Conservation (phyloP, 2,113 vertebrate genomes). For the Paedocypris sp. region DNA sequence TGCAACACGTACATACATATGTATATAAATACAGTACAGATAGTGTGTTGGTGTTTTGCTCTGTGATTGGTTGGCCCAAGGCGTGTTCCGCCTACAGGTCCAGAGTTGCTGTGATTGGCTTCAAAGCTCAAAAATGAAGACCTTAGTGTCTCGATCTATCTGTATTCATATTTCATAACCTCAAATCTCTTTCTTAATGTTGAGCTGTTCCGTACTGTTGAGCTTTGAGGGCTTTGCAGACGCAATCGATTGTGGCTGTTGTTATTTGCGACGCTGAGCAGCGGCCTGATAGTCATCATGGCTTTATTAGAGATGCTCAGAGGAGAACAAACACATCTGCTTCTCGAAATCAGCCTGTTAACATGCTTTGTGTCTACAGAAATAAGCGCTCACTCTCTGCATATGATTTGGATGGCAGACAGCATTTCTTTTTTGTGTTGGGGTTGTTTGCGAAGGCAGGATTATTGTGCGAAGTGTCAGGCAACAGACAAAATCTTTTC, state of each 20-base stretch:
- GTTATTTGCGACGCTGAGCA: not conserved
- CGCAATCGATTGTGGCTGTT: slow-evolving; percentile 8
- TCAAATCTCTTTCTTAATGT: no score
- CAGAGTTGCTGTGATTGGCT: no score
- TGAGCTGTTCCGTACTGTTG: no score
- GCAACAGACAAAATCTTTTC: slow-evolving; percentile 15
- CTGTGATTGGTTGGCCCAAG: no score
- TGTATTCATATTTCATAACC: no score
- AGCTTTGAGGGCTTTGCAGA: no score
- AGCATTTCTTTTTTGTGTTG: not conserved
- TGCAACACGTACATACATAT: no score
- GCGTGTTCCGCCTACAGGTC: no score
- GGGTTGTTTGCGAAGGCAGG: not conserved
- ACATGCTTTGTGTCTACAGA: slow-evolving; percentile 3
- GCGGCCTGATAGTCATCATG: slow-evolving; percentile 11
- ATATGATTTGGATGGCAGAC: slow-evolving; percentile 2
- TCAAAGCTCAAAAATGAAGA: no score
- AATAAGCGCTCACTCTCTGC: not conserved
- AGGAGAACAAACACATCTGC: not conserved
- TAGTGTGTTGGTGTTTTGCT: no score
- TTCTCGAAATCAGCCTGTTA: not conserved
- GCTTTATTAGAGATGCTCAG: slow-evolving; percentile 12
- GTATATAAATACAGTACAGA: no score
- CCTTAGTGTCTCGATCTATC: no score
- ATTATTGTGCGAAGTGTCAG: not conserved